A percentile compares a stretch with the other conserved stretches of the same genome.
Evolutionary conservation across 2,113 vertebrate species (phyloP).

Genomic region (Ardeotis arabs): DNA sequence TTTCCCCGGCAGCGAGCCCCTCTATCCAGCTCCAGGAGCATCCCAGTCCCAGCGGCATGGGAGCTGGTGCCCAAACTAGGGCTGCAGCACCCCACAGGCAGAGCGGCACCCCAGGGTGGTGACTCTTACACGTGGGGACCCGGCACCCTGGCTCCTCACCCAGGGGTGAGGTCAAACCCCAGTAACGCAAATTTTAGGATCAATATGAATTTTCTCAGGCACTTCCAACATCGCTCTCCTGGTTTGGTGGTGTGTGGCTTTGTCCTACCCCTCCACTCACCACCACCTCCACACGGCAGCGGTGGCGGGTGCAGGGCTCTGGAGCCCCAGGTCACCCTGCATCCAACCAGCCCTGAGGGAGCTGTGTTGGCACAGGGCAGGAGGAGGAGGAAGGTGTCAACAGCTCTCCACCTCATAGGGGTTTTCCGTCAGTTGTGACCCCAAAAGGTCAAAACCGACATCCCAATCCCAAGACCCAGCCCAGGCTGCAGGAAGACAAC

Average conservation of each 20-base stretch:
- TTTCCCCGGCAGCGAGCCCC: fast-evolving
- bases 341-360: neutral
- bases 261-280: neutral
- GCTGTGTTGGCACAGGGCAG: neutral
- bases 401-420: neutral
- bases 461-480: neutral
- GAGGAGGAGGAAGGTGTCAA: neutral
- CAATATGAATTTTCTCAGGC: neutral
- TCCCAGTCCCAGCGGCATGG: neutral
- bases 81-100: neutral
- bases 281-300: neutral
- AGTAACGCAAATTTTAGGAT: neutral
- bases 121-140: fast-evolving
- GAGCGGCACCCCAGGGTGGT: neutral
- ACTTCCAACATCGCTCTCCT: neutral
- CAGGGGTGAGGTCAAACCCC: neutral
- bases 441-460: neutral
- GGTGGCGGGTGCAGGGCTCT: neutral
- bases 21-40: neutral
- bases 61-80: fast-evolving
- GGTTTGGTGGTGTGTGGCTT: neutral
- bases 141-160: neutral
- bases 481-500: neutral
- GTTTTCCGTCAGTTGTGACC: neutral
- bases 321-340: neutral